Conservation (phyloP, 2,888 invertebrate genomes). For the Portevinia maculata region DNA sequence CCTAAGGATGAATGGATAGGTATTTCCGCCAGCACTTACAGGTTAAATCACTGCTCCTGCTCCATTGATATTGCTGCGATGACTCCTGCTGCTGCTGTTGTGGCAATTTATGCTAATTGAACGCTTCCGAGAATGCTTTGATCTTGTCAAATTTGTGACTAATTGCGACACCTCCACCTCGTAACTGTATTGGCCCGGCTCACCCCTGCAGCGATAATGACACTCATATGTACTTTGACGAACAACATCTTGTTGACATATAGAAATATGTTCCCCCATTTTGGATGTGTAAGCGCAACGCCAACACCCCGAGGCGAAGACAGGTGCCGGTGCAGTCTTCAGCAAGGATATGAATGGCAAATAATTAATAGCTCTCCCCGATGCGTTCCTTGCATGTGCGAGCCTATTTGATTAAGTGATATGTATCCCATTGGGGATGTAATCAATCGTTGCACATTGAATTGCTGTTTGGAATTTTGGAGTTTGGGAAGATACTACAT, state of each 20-base stretch:
- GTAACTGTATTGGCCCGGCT: neutral
- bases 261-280: slow-evolving; percentile 21
- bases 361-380: slow-evolving; percentile 64
- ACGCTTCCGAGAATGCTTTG: slow-evolving; percentile 76
- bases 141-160: slow-evolving; percentile 77
- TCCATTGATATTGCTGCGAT: neutral
- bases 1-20: slow-evolving; percentile 49
- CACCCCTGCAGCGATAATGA: slow-evolving; percentile 42
- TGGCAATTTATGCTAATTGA: slow-evolving; percentile 76
- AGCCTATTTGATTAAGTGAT: slow-evolving; percentile 72
- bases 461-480: slow-evolving; percentile 54
- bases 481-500: slow-evolving; percentile 37
- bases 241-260: slow-evolving; percentile 69
- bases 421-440: slow-evolving; percentile 63
- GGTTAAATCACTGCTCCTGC: slow-evolving; percentile 53
- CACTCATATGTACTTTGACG: slow-evolving; percentile 60
- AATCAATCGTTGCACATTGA: slow-evolving; percentile 72
- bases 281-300: slow-evolving; percentile 21
- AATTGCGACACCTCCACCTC: slow-evolving; percentile 75
- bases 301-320: slow-evolving; percentile 48
- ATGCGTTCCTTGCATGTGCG: slow-evolving; percentile 26
- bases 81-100: slow-evolving; percentile 32
- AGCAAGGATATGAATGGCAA: slow-evolving; percentile 64
- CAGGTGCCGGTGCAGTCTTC: slow-evolving; percentile 66
- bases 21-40: slow-evolving; percentile 65